phyloP scores from a whole-genome alignment of 2,113 vertebrate genomes.

The Malurus melanocephalus region DNA sequence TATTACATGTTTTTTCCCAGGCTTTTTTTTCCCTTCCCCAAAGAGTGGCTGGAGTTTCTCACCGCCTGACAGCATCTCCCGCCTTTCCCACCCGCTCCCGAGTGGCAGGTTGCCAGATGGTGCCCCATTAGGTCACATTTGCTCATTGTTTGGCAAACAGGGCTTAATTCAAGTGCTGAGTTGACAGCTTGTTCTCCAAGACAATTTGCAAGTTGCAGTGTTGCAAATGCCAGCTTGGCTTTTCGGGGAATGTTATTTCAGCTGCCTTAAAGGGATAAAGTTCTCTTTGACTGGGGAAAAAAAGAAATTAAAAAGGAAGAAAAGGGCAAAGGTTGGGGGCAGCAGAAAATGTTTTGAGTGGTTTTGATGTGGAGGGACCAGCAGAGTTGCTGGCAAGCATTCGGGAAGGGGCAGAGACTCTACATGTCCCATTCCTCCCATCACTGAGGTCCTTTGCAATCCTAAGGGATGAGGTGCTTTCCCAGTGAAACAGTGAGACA shows the following conservation, averaged over 20 bases:
- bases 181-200: conserved; percentile 68
- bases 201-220: conserved; percentile 57
- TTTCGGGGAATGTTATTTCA: conserved; percentile 46
- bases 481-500: background rate
- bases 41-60: background rate
- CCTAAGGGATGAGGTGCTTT: background rate
- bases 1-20: background rate
- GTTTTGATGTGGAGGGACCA: background rate
- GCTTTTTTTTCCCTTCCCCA: background rate
- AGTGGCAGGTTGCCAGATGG: conserved; percentile 63
- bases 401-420: background rate
- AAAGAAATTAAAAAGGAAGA: background rate
- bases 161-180: conserved; percentile 63
- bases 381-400: background rate
- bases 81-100: background rate
- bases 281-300: background rate
- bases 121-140: conserved; percentile 64
- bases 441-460: background rate
- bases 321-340: background rate
- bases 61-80: background rate
- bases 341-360: background rate
- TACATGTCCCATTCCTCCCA: background rate
- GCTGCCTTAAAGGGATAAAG: conserved; percentile 52
- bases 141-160: conserved; percentile 67
- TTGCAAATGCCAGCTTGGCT: conserved; percentile 64